Base-by-base conservation (phyloP, 92 coral and sea anemone genomes). In the Palythoa caribaeorum region DNA sequence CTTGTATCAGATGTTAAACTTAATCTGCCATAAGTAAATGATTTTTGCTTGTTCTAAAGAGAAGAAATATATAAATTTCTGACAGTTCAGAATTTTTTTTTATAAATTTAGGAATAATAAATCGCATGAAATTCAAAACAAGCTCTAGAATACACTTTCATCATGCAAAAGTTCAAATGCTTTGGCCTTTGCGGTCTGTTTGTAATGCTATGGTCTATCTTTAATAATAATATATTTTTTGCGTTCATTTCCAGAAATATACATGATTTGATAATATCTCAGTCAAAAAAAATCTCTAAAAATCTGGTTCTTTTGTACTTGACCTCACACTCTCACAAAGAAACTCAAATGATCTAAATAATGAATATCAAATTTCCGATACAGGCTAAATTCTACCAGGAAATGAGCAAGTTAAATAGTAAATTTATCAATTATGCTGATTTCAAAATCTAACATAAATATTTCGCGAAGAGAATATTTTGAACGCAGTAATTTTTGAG, bases 321-420 rank as follows among this genome's bases (percentile, higher is more conserved):
- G 35, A 79, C 35, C 54, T 79, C 71, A 59, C 72, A 79, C 84
- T 79, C 35, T 28, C n/a, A 5, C 3, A 53, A 79, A 71, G 59
- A 12, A 14, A 72, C 39, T 1, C 14, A 72, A 38, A 21, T 10
- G 55, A 70, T 7, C 36, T 14, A 54, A 53, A 78, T 36, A 78
- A 16, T 76, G 20, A 76, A 11, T 20, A 76, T 50, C 36, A 76
- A 48, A 15, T 48, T 76, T 48, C 78, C 8, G 78, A 15, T 36
- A 20, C 52, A 21, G 13, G 19, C 70, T 5, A 38, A 35, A 11
- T 14, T 50, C 65, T 51, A 76, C 38, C 60, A 80, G 55, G 55
- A 80, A 80, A 63, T 62, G 74, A 8, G 38, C 19, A 63, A 63
- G 47, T 9, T 17, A 38, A 54, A 15, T 38, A 55, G 1, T 53